Conservation (phyloP, 2,888 invertebrate genomes). For the Gerris lacustris region DNA sequence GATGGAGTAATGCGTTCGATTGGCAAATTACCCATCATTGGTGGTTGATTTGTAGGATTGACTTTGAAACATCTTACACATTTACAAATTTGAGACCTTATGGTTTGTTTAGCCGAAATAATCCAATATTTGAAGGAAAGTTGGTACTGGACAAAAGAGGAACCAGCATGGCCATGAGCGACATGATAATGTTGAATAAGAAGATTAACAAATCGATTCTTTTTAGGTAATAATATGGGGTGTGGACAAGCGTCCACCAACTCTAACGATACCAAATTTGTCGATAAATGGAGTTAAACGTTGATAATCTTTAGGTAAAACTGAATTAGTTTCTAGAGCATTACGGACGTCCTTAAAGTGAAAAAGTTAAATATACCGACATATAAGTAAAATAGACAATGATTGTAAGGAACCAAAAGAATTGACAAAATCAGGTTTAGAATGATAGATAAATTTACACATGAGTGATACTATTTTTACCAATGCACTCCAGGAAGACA, state of each 20-base stretch:
- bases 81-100: neutral
- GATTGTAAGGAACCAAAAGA: neutral
- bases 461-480: neutral
- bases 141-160: neutral
- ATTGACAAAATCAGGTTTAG: neutral
- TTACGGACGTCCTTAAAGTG: neutral
- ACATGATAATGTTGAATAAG: neutral
- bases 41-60: neutral
- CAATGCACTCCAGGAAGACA: neutral
- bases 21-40: neutral
- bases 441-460: neutral
- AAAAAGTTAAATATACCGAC: neutral
- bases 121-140: neutral
- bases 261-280: neutral
- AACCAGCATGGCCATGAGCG: neutral
- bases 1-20: neutral
- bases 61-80: neutral
- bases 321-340: neutral
- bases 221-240: neutral
- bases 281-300: neutral
- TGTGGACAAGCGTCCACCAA: neutral
- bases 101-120: neutral
- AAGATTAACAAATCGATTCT: neutral
- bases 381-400: neutral
- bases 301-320: neutral